A percentile compares a stretch with the other conserved stretches of the same genome.
Conservation (phyloP, 1,140 invertebrate genomes). For the Aphis craccivora region DNA sequence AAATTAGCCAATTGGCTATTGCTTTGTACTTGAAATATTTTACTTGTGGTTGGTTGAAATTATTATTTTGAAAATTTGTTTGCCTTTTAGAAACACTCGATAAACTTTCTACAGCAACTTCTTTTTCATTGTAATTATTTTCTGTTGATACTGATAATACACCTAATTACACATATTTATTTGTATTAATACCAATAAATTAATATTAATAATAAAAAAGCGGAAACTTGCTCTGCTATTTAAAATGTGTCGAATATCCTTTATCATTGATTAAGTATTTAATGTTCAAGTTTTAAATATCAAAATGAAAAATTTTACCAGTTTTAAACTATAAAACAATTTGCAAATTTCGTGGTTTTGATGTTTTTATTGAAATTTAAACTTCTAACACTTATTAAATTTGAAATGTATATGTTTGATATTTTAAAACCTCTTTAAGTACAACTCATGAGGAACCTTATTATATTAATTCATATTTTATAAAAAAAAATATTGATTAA, state of each 20-base stretch:
- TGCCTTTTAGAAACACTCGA: neutral
- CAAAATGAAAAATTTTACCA: neutral
- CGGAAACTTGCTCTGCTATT: neutral
- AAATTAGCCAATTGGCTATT: neutral
- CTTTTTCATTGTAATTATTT: neutral
- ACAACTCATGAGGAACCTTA: neutral
- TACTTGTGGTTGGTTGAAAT: slow-evolving; percentile 11
- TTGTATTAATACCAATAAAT: neutral
- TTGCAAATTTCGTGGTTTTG: neutral
- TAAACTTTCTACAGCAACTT: neutral
- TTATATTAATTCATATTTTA: neutral
- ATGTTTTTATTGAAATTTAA: neutral
- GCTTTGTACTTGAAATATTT: neutral
- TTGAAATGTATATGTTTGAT: neutral
- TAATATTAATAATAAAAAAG: neutral
- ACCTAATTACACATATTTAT: neutral
- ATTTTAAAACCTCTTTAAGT: neutral
- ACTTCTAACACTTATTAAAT: neutral
- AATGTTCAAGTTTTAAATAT: neutral
- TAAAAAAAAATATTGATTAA: neutral
- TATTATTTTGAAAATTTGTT: neutral
- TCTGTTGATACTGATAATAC: neutral
- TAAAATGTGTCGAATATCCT: neutral
- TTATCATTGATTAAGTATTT: neutral
- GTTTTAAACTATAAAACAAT: neutral